Percentiles rank a stretch among this genome's conserved stretches.
These are phyloP conservation scores for Gallinago paraguaiae DNA, from an alignment of 2,113 vertebrate genomes.

Conservation along the genomic window DNA sequence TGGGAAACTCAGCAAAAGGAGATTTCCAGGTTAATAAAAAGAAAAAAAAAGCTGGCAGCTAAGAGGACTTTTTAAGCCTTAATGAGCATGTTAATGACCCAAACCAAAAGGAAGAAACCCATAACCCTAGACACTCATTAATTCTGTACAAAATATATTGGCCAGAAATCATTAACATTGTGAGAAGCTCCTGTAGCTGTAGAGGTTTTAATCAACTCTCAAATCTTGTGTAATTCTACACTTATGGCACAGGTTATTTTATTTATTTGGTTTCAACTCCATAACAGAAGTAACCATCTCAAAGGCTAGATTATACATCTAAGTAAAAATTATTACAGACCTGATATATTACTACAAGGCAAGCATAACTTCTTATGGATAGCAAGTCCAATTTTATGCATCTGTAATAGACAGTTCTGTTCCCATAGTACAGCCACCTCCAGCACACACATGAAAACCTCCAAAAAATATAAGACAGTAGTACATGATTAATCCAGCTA, in stretches of 20 bases:
- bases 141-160: conserved; percentile 45
- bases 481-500: not conserved
- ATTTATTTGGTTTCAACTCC: conserved; percentile 37
- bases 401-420: not conserved
- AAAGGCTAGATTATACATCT: not conserved
- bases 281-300: not conserved
- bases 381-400: not conserved
- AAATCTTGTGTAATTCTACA: conserved; percentile 25
- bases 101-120: conserved; percentile 41
- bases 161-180: conserved; percentile 44
- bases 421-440: not conserved
- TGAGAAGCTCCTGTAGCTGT: not conserved
- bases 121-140: conserved; percentile 51
- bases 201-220: conserved; percentile 27
- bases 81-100: conserved; percentile 55
- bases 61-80: conserved; percentile 31
- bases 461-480: not conserved
- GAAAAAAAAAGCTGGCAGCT: not conserved
- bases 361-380: not conserved
- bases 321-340: not conserved
- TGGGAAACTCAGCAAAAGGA: not conserved
- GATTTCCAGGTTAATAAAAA: not conserved
- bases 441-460: not conserved
- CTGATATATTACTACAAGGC: not conserved
- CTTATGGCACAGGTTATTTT: conserved; percentile 9